Conservation (phyloP, 2,888 invertebrate species). For the Ptilodon capucinus region DNA sequence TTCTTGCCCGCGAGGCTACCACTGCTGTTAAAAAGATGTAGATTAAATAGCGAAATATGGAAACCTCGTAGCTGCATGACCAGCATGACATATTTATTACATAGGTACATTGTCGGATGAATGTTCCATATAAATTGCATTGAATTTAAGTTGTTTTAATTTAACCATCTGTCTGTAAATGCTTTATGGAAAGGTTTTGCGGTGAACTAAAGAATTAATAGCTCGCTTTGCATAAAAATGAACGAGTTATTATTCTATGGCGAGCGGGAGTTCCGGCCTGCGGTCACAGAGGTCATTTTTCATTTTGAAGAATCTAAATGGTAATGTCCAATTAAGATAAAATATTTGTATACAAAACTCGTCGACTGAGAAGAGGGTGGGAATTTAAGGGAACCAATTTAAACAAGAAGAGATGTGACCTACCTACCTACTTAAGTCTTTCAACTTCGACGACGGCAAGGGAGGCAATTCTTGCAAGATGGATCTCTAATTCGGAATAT, state of each 20-base stretch:
- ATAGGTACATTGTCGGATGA: no score
- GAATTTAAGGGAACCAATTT: not conserved
- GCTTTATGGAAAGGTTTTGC: not conserved
- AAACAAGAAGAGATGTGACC: no score
- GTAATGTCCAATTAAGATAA: conserved; percentile 3
- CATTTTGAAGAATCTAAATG: conserved; percentile 11
- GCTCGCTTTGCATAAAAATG: conserved; percentile 33
- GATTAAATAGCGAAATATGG: no score
- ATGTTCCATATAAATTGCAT: not conserved
- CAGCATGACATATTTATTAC: no score
- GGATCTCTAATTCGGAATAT: no score
- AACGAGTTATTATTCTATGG: conserved; percentile 40
- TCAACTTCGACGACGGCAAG: no score
- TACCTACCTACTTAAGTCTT: no score
- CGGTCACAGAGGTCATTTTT: conserved; percentile 18
- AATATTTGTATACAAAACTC: conserved; percentile 2
- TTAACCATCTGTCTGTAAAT: not conserved
- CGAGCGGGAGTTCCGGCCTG: conserved; percentile 23
- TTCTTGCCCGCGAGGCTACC: no score
- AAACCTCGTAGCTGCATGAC: no score
- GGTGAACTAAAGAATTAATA: conserved; percentile 28
- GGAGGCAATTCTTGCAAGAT: no score
- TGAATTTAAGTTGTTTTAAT: not conserved
- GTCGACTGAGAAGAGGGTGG: not conserved
- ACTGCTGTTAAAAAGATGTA: no score